These are phyloP conservation scores for Alaudala cheleensis DNA, from an alignment of 2,113 vertebrate species.

Conservation along the genomic window DNA sequence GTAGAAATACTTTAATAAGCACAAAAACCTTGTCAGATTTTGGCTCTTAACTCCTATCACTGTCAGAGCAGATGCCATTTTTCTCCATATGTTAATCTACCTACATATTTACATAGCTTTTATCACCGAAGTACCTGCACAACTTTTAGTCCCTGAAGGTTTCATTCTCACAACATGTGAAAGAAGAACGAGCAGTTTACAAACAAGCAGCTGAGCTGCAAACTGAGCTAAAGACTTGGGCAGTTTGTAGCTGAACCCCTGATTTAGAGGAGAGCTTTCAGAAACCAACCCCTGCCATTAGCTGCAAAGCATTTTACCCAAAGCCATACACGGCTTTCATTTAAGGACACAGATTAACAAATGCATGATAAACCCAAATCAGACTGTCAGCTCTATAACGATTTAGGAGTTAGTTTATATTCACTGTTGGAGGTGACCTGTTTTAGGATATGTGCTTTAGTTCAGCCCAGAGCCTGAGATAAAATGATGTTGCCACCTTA, in stretches of 20 bases:
- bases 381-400: not conserved
- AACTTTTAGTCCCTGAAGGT: not conserved
- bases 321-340: not conserved
- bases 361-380: not conserved
- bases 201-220: not conserved
- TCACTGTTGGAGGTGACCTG: slow-evolving; percentile 20
- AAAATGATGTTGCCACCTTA: not conserved
- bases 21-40: not conserved
- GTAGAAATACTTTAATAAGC: not conserved
- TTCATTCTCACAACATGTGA: not conserved
- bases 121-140: not conserved
- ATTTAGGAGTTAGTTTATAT: slow-evolving; percentile 15
- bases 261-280: not conserved
- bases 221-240: not conserved
- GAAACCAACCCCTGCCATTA: not conserved
- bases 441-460: not conserved
- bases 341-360: slow-evolving; percentile 42
- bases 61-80: not conserved
- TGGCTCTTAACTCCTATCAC: not conserved
- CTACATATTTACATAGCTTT: not conserved
- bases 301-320: not conserved
- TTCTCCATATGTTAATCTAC: not conserved
- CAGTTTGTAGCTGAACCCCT: not conserved
- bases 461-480: not conserved
- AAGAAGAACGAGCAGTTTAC: not conserved